These are phyloP conservation scores for Nilaparvata lugens DNA, from an alignment of 1,140 invertebrate species.

Conservation along the genomic window DNA sequence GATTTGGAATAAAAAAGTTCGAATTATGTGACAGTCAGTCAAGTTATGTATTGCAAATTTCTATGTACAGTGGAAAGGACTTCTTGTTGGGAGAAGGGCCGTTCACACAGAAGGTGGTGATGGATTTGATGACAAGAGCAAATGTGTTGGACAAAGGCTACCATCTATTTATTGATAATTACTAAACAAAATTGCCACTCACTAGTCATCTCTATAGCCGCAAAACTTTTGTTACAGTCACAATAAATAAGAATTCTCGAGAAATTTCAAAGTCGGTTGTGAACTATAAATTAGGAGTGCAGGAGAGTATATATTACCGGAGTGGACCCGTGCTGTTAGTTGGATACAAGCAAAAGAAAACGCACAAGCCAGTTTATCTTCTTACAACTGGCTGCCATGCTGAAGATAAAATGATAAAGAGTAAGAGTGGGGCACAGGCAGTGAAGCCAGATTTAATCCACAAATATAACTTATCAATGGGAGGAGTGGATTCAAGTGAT, in stretches of 20 bases:
- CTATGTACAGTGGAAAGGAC: slow-evolving; percentile 7
- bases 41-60: slow-evolving; percentile 2
- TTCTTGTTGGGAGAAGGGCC: slow-evolving; percentile 1
- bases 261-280: background rate
- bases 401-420: slow-evolving; percentile 1
- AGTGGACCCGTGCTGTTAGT: slow-evolving; percentile 1
- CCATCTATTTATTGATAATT: slow-evolving; percentile 10
- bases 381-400: slow-evolving; percentile 7
- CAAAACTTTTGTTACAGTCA: slow-evolving; percentile 8
- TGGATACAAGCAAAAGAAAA: slow-evolving; percentile 5
- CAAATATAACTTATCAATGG: slow-evolving; percentile 3
- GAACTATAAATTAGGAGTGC: background rate
- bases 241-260: slow-evolving; percentile 6
- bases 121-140: background rate
- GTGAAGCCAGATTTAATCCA: slow-evolving; percentile 9
- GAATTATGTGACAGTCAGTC: slow-evolving; percentile 5
- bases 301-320: slow-evolving; percentile 10
- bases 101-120: slow-evolving; percentile 8
- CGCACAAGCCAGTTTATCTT: slow-evolving; percentile 3
- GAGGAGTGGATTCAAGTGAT: slow-evolving; percentile 2
- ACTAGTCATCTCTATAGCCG: background rate
- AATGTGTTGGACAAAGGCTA: slow-evolving; percentile 5
- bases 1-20: slow-evolving; percentile 5
- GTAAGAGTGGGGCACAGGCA: slow-evolving; percentile 5
- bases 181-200: slow-evolving; percentile 5